Evolutionary conservation across 2,888 invertebrate genomes (phyloP).

Genomic region (Apomyelois bistriatella): DNA sequence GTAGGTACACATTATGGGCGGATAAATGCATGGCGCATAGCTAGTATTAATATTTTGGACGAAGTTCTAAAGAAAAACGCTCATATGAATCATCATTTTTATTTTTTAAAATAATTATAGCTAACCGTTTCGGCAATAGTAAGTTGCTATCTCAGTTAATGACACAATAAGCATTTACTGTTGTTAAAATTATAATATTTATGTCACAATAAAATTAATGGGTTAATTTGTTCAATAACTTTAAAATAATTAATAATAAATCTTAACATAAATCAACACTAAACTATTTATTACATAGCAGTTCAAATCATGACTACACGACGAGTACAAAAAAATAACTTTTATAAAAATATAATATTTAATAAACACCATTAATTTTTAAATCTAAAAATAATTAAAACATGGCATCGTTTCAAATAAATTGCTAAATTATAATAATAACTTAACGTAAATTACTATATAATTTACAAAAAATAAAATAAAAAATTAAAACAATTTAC

Average conservation of each 20-base stretch:
- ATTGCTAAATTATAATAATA: constrained; percentile 31
- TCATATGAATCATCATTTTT: constrained; percentile 75
- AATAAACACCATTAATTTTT: constrained; percentile 65
- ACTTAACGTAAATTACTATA: constrained; percentile 35
- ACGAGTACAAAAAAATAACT: constrained; percentile 72
- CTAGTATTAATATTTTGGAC: too few relatives aligned
- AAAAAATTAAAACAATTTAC: constrained; percentile 18
- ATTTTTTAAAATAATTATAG: constrained; percentile 82
- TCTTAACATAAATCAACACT: constrained; percentile 71
- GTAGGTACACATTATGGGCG: too few relatives aligned
- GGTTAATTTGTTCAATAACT: constrained; percentile 62
- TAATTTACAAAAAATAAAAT: constrained; percentile 22
- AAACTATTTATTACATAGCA: constrained; percentile 67
- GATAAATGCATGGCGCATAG: too few relatives aligned
- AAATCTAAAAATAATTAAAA: constrained; percentile 63
- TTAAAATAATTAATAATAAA: constrained; percentile 46
- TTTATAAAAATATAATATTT: constrained; percentile 76
- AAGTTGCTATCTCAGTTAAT: constrained; percentile 73
- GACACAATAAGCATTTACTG: constrained; percentile 78
- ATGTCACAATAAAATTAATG: constrained; percentile 49
- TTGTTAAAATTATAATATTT: constrained; percentile 61
- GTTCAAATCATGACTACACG: constrained; percentile 58
- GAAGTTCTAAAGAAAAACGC: constrained; percentile 45
- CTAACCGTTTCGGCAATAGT: constrained; percentile 80
- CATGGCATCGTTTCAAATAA: constrained; percentile 73